Base-by-base conservation (phyloP, 2,113 vertebrate species). In the Phalacrocorax aristotelis region DNA sequence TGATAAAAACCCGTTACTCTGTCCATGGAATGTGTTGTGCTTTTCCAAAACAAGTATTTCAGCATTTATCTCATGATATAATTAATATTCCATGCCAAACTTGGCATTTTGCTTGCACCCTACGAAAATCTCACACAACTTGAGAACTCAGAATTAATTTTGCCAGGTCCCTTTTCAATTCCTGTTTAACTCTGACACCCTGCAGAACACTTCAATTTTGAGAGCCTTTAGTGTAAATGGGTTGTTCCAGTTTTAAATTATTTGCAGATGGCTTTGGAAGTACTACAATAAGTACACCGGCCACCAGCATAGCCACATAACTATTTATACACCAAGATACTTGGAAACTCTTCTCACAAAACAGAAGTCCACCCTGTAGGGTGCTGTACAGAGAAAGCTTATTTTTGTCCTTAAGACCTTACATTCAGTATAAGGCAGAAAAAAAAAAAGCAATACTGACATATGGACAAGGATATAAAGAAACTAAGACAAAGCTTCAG, bases 311-410 rank as follows among this genome's bases (percentile, higher is more conserved):
- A 61, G 48, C 23, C 42, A 77, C 1, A 0, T 36, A 74, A 86
- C 71, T 96, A 96, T 95, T 93, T 94, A 93, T 91, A 80, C 3
- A 74, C 12, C 46, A 44, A 3, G 5, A 54, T 7, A 66, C 85
- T 86, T 95, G 92, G 88, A 96, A 92, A 95, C 51, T n/a, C 51
- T 70, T 74, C 79, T 62, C 60, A 77, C 20, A 51, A 88, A 94
- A 60, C 90, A 95, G 88, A 96, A 96, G 93, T 75, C 71, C 32
- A 40, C 85, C 51, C 93, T 52, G 83, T 71, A 60, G 90, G 96
- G 60, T 65, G 68, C 79, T 64, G 20, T 20, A 42, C 13, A 74
- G 17, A 83, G 13, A 52, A 94, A 89, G 58, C 71, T 88, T 88
- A 83, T 90, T 90, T 95, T 58, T 96, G 74, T 74, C 54, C 66